A percentile compares a stretch with the other conserved stretches of the same genome.
These are phyloP conservation scores for Percina caprodes DNA, from an alignment of 2,113 vertebrate species.

Conservation along the genomic window DNA sequence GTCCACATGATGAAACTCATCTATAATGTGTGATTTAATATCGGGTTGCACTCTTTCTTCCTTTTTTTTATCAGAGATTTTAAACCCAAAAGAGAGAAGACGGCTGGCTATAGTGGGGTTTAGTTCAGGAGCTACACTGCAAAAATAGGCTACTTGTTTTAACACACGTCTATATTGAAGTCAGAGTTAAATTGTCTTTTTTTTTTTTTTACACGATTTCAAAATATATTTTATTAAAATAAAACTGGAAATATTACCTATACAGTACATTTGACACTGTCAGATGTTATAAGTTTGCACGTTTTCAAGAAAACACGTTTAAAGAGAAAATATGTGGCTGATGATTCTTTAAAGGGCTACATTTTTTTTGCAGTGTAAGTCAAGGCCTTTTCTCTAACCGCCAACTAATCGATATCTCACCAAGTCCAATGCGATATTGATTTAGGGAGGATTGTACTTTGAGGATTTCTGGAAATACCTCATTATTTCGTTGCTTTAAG, in stretches of 20 bases:
- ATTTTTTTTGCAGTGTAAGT: conserved; percentile 24
- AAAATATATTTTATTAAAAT: not conserved
- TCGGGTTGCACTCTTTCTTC: conserved; percentile 55
- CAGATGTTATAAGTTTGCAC: not conserved
- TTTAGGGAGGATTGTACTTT: conserved; percentile 35
- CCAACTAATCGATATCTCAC: conserved; percentile 60
- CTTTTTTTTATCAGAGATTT: conserved; percentile 35
- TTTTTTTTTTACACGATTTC: conserved; percentile 6
- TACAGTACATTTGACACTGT: not conserved
- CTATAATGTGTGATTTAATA: conserved; percentile 86
- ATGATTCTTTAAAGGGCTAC: not conserved
- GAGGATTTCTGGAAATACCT: conserved; percentile 46
- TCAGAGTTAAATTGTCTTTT: not conserved
- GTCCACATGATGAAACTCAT: conserved; percentile 84
- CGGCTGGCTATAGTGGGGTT: not conserved
- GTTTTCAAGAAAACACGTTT: not conserved
- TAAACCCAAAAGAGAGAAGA: conserved; percentile 57
- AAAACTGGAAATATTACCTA: not conserved
- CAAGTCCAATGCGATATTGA: conserved; percentile 46
- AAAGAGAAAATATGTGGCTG: not conserved
- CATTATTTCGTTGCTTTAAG: conserved; percentile 66
- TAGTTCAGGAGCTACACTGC: conserved; percentile 10
- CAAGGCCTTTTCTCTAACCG: conserved; percentile 46
- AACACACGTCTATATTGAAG: not conserved
- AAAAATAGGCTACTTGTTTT: conserved; percentile 22